Evolutionary conservation across 2,888 invertebrate species (phyloP), one percentile per base, ranked within the genome.

Genomic region (Yponomeuta plumbellus): DNA sequence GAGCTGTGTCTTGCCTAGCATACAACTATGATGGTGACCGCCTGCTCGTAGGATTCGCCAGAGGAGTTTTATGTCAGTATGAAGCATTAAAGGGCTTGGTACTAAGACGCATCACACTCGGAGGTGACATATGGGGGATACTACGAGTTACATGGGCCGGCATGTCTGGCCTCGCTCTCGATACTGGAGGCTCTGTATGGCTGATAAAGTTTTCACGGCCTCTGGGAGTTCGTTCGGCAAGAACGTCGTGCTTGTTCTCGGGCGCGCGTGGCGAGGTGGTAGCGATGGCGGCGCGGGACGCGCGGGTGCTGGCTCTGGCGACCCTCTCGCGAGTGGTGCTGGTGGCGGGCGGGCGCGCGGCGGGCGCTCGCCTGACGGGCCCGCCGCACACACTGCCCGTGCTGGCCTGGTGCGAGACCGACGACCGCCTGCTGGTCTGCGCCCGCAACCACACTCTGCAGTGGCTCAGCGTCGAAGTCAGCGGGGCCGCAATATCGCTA

Each of bases 101-200:
- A 68, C 75, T 91, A n/a, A 76, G 90, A 68, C 79, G 84, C 17
- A 91, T 85, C 71, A 92, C 85, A 70, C 85, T 90, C 3, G 91
- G 90, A 2, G 91, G 91, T 23, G 90, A 91, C 69, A 81, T 84
- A 69, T 92, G 92, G 91, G 92, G 91, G 0, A 85, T 83, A 6
- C 75, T 92, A 64, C 76, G 84, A 52, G 88, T 91, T 2, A 84
- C 86, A 0, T 92, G 92, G 92, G 90, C 91, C 1, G 91, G 88
- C 3, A 79, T 84, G 0, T 86, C 88, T 0, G 90, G 88, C 1
- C 76, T 90, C 11, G 86, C 87, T 0, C 96, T 97, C 22, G 99
- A 99, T 79, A 97, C 96, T 63, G 97, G 98, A 2, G 99, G 99
- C 0, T 99, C 98, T 0, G 98, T 99, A 1, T 99, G 98, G 94